Base-by-base conservation (phyloP, 2,888 invertebrate genomes). In the Tachina lurida region DNA sequence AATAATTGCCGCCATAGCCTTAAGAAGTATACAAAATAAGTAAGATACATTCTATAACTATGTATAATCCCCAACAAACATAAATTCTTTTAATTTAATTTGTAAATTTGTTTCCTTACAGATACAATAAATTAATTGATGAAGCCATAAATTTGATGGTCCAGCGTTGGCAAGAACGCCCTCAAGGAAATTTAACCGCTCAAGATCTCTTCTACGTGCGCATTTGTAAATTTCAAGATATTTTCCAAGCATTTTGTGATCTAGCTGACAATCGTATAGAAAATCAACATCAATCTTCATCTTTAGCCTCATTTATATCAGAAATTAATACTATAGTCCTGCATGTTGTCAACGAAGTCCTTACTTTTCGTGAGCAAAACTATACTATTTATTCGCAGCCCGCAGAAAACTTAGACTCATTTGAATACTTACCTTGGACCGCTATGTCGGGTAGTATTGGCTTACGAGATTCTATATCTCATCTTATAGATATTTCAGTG, bases 381-480 rank as follows among this genome's bases (percentile, higher is more conserved):
- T 92, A 93, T 0, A 93, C 93, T 22, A 92, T 93, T 77, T 95
- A 94, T 87, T 90, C 92, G 1, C 93, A 94, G 8, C 91, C 93
- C 7, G 89, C 91, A 52, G 90, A 91, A 63, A 90, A 90, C 76
- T 86, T 92, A 73, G 90, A 92, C 17, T 68, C 87, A 3, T 92
- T 94, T 10, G 96, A 96, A 90, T 96, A 95, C 90, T 91, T 96
- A 17, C 96, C 97, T 0, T 97, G 97, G 97, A 96, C 96, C 0
- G 95, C 95, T 2, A 94, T 95, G 70, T 91, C 94, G 13, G 96
- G 96, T 9, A 93, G 93, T 71, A 91, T 92, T 49, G 94, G 94
- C 1, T 88, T 95, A 4, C 91, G 93, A 45, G 94, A 94, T 88
- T 90, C 93, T 2, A 89, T 95, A 5, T 89, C 93, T 9, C 91